Evolutionary conservation across 2,797 vertebrate species (phyloP).

Genomic region (Sphenopsis melanotis): DNA sequence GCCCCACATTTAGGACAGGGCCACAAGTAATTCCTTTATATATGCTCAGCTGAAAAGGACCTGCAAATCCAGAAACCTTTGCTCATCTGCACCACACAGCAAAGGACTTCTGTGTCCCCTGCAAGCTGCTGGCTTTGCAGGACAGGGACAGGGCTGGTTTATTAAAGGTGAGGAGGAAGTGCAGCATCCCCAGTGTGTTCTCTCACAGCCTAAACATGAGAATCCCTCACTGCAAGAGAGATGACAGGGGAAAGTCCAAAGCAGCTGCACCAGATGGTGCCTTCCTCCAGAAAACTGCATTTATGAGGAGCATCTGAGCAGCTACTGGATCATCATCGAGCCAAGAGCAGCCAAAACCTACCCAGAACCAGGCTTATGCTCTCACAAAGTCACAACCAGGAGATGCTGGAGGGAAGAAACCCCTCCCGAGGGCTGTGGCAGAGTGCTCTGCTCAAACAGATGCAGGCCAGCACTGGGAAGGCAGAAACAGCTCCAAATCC

Average conservation of each 20-base stretch:
- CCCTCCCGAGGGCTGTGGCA: background rate
- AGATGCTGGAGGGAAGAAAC: background rate
- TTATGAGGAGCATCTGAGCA: background rate
- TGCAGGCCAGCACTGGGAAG: background rate
- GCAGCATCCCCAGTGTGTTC: background rate
- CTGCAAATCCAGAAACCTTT: background rate
- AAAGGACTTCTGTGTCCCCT: background rate
- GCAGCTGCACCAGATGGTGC: background rate
- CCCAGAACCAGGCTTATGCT: rapidly evolving
- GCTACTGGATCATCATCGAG: rapidly evolving
- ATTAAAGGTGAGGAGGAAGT: background rate
- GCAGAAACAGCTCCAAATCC: background rate
- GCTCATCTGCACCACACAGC: background rate
- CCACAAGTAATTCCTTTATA: background rate
- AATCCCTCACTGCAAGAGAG: background rate
- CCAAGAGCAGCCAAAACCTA: background rate
- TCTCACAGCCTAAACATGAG: background rate
- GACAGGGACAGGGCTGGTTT: background rate
- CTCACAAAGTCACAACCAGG: background rate
- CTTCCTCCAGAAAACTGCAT: background rate
- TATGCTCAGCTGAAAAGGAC: background rate
- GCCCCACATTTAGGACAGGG: background rate
- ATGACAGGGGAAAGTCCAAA: background rate
- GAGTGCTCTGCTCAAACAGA: background rate
- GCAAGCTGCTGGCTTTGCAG: background rate